Percentiles rank a stretch among this genome's conserved stretches.
These are phyloP conservation scores for Cherax quadricarinatus DNA, from an alignment of 1,140 invertebrate genomes.

Conservation along the genomic window DNA sequence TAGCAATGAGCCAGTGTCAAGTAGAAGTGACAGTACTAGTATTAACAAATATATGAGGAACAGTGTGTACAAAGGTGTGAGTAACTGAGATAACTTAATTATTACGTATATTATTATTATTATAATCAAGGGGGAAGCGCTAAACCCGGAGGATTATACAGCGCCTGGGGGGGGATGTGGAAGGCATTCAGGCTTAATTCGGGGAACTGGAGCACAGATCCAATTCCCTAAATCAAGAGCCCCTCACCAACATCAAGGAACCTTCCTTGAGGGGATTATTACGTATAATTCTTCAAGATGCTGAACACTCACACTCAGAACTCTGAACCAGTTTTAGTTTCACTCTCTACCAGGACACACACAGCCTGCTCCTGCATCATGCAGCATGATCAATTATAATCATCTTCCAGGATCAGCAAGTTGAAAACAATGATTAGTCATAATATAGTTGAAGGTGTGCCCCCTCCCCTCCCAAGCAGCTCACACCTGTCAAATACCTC, in stretches of 20 bases:
- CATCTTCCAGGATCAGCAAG: background rate
- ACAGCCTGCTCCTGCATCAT: background rate
- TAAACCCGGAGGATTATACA: too few relatives aligned
- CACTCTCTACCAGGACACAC: too few relatives aligned
- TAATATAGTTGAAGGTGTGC: conserved; percentile 14
- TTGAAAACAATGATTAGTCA: conserved; percentile 48
- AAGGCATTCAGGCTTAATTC: too few relatives aligned
- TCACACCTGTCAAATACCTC: conserved; percentile 51
- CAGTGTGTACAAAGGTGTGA: conserved; percentile 1
- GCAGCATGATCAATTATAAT: background rate
- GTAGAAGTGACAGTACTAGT: too few relatives aligned
- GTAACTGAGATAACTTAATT: background rate
- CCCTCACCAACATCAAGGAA: too few relatives aligned
- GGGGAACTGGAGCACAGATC: too few relatives aligned
- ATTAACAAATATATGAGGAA: background rate
- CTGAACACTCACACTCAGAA: background rate
- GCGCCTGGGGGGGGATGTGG: too few relatives aligned
- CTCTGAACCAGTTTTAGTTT: too few relatives aligned
- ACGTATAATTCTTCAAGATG: conserved; percentile 20
- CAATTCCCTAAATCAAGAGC: too few relatives aligned
- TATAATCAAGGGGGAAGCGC: too few relatives aligned
- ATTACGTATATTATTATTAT: conserved; percentile 16
- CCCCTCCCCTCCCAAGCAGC: conserved; percentile 16
- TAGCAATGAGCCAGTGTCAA: too few relatives aligned
- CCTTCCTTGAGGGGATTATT: too few relatives aligned